These are phyloP conservation scores for Albula glossodonta DNA, from an alignment of 2,113 vertebrate species.

Conservation along the genomic window DNA sequence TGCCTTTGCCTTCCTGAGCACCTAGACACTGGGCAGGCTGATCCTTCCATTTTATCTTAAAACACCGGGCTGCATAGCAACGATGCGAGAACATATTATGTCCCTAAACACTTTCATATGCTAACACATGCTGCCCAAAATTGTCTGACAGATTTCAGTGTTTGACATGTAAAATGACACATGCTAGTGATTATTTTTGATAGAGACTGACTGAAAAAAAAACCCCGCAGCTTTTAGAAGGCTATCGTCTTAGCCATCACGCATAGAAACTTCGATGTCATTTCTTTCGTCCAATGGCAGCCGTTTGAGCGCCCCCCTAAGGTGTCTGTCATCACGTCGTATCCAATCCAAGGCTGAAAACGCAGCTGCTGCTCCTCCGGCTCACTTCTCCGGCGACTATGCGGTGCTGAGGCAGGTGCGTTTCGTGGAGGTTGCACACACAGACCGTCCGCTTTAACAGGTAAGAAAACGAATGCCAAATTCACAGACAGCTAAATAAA, in stretches of 20 bases:
- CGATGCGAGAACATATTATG: not conserved
- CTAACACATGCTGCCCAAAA: not conserved
- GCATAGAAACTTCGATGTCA: conserved; percentile 10
- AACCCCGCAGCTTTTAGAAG: conserved; percentile 12
- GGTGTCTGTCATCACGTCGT: conserved; percentile 43
- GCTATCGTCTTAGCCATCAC: not conserved
- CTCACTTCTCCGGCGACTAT: conserved; percentile 57
- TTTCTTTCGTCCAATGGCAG: conserved; percentile 34
- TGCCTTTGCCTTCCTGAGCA: conserved; percentile 2
- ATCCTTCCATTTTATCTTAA: conserved; percentile 4
- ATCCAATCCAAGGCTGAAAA: conserved; percentile 53
- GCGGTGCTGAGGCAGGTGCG: conserved; percentile 60
- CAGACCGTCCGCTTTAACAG: conserved; percentile 54
- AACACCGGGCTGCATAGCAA: not conserved
- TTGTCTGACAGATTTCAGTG: not conserved
- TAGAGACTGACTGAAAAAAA: conserved; percentile 6
- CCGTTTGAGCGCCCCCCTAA: conserved; percentile 50
- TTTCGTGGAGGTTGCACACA: conserved; percentile 59
- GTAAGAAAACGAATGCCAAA: conserved; percentile 51
- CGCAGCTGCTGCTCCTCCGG: conserved; percentile 53
- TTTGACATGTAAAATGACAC: not conserved
- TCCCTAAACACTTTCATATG: not conserved
- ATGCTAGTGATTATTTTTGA: not conserved
- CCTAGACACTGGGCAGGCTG: not conserved
- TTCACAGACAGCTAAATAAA: not conserved